A percentile compares a stretch with the other conserved stretches of the same genome.
These are phyloP conservation scores for Sebastes trivittatus DNA, from an alignment of 2,797 vertebrate species.

Conservation along the genomic window DNA sequence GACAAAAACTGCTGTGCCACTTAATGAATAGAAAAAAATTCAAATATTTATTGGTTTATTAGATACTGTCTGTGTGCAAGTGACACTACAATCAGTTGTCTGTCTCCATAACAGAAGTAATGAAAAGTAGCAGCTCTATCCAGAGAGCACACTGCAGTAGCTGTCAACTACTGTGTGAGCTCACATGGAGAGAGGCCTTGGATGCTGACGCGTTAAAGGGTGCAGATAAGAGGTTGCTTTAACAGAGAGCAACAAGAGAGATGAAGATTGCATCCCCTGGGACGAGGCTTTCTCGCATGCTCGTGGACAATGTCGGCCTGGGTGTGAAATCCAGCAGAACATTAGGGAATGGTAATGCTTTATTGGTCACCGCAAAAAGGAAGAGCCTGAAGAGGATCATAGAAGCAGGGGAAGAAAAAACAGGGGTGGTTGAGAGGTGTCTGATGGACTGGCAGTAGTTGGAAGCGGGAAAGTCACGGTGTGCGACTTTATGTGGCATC, in stretches of 20 bases:
- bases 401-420: slow-evolving; percentile 8
- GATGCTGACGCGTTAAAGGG: slow-evolving; percentile 62
- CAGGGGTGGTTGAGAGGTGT: slow-evolving; percentile 8
- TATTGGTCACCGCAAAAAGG: slow-evolving; percentile 58
- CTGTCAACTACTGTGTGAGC: slow-evolving; percentile 60
- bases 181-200: slow-evolving; percentile 35
- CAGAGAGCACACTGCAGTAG: slow-evolving; percentile 46
- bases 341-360: slow-evolving; percentile 61
- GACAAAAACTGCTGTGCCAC: neutral
- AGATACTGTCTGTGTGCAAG: neutral
- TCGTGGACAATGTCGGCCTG: slow-evolving; percentile 44
- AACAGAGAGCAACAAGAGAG: slow-evolving; percentile 49
- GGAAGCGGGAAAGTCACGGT: slow-evolving; percentile 66
- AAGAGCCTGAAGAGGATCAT: slow-evolving; percentile 15
- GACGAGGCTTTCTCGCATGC: slow-evolving; percentile 52
- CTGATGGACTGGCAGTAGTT: slow-evolving; percentile 14
- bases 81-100: neutral
- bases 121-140: slow-evolving; percentile 35
- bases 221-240: slow-evolving; percentile 64
- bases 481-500: slow-evolving; percentile 77
- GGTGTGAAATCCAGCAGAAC: slow-evolving; percentile 77
- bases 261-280: slow-evolving; percentile 38
- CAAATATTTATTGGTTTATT: neutral
- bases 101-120: slow-evolving; percentile 9
- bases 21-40: neutral